A percentile compares a stretch with the other conserved stretches of the same genome.
Conservation (phyloP, 2,888 invertebrate species). For the Oscheius sp. region DNA sequence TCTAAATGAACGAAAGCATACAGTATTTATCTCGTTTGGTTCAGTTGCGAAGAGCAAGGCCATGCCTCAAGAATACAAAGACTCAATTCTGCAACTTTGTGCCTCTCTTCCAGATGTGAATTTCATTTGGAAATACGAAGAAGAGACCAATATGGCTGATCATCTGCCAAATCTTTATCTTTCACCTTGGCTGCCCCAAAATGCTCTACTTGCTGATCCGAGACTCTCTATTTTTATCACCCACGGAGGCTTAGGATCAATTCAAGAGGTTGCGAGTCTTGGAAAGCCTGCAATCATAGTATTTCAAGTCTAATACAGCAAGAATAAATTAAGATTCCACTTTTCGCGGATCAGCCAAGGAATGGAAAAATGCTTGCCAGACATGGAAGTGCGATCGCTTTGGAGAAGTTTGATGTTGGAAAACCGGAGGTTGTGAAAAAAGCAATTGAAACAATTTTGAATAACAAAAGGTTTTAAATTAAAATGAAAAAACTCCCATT, state of each 20-base stretch:
- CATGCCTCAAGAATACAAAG: conserved; percentile 32
- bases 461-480: conserved; percentile 3
- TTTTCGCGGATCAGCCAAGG: conserved; percentile 41
- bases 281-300: conserved; percentile 33
- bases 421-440: conserved; percentile 19
- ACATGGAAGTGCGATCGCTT: conserved; percentile 32
- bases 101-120: conserved; percentile 35
- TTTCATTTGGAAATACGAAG: conserved; percentile 54
- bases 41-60: conserved; percentile 23
- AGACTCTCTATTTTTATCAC: conserved; percentile 26
- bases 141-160: conserved; percentile 30
- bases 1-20: conserved; percentile 22
- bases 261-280: conserved; percentile 20
- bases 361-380: conserved; percentile 41
- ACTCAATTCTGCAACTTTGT: conserved; percentile 35
- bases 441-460: conserved; percentile 15
- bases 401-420: conserved; percentile 32
- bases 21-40: conserved; percentile 21
- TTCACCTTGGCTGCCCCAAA: conserved; percentile 54
- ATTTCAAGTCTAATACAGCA: neutral
- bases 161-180: conserved; percentile 41
- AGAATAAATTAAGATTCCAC: conserved; percentile 33
- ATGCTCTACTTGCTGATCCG: conserved; percentile 38
- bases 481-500: too few relatives aligned
- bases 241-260: conserved; percentile 29